These are phyloP conservation scores for Pangasius macronema DNA, from an alignment of 2,797 vertebrate genomes.

Conservation along the genomic window DNA sequence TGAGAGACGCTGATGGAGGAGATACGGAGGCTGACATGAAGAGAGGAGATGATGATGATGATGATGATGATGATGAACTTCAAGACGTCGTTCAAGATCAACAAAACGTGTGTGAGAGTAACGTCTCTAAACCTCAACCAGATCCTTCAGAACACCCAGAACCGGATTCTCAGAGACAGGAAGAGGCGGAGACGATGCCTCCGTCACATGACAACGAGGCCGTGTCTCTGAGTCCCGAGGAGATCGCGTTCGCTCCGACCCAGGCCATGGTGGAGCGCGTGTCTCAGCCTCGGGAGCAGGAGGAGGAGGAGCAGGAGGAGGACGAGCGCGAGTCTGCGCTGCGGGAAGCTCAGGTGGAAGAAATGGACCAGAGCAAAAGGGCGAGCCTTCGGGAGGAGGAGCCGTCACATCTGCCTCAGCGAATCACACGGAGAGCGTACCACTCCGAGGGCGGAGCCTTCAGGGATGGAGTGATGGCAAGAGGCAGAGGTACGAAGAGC, in stretches of 20 bases:
- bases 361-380: not conserved
- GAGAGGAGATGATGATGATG: not conserved
- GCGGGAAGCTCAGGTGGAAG: slow-evolving; percentile 15
- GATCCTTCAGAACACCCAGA: slow-evolving; percentile 8
- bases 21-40: not conserved
- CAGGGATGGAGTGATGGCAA: slow-evolving; percentile 16
- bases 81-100: not conserved
- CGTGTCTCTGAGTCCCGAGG: slow-evolving; percentile 20
- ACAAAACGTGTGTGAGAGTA: not conserved
- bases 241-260: slow-evolving; percentile 40
- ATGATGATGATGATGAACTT: not conserved
- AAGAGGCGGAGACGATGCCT: slow-evolving; percentile 29
- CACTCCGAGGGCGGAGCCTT: slow-evolving; percentile 57
- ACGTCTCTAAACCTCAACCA: slow-evolving; percentile 8
- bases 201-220: slow-evolving; percentile 21
- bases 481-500: slow-evolving; percentile 54
- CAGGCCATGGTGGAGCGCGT: slow-evolving; percentile 26
- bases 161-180: slow-evolving; percentile 43
- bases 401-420: slow-evolving; percentile 38
- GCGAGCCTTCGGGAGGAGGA: not conserved
- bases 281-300: slow-evolving; percentile 47
- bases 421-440: slow-evolving; percentile 57
- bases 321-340: slow-evolving; percentile 15
- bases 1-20: not conserved
- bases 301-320: too few species aligned